Evolutionary conservation across 2,797 vertebrate species (phyloP).

Genomic region (Argya squamiceps): DNA sequence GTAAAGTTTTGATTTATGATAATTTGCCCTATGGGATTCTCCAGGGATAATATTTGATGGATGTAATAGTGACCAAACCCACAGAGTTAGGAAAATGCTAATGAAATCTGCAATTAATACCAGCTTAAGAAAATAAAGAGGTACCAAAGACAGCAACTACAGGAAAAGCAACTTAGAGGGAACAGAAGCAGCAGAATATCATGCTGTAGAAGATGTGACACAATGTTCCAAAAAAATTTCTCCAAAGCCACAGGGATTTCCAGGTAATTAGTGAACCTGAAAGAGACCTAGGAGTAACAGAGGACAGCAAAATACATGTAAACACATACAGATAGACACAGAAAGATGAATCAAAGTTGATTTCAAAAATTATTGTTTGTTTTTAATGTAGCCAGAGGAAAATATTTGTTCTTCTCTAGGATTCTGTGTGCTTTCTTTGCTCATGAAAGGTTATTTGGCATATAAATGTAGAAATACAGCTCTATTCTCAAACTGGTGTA

Average conservation of each 20-base stretch:
- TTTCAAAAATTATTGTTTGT: background rate
- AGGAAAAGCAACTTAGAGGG: background rate
- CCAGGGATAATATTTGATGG: background rate
- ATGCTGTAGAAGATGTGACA: background rate
- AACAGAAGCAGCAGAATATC: background rate
- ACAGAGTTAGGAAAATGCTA: background rate
- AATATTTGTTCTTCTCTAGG: background rate
- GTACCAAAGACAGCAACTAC: background rate
- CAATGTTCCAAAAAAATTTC: background rate
- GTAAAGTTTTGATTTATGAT: background rate
- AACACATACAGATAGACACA: background rate
- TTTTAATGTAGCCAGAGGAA: background rate
- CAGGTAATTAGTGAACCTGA: background rate
- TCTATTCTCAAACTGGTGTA: background rate
- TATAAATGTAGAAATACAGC: background rate
- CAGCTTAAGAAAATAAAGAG: background rate
- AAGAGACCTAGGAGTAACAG: background rate
- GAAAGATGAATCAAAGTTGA: background rate
- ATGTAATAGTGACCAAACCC: background rate
- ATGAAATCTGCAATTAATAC: background rate
- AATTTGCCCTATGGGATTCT: background rate
- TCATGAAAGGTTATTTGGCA: background rate
- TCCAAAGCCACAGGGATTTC: background rate
- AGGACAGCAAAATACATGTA: background rate
- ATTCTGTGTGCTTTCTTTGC: background rate